A percentile compares a stretch with the other conserved stretches of the same genome.
Evolutionary conservation across 2,797 vertebrate genomes (phyloP).

Genomic region (Mico argentatus): DNA sequence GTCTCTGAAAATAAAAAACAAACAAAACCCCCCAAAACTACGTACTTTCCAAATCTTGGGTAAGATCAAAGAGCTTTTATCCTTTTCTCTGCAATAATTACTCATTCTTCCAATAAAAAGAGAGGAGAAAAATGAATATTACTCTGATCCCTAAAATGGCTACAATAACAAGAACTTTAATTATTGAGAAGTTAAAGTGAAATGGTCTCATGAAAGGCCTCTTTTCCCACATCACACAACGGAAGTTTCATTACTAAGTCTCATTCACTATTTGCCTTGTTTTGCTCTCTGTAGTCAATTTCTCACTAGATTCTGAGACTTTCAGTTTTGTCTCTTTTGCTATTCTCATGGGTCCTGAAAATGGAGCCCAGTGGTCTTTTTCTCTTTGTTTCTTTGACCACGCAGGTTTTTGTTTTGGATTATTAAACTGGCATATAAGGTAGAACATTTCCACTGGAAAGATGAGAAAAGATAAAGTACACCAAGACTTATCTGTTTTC

Average conservation of each 20-base stretch:
- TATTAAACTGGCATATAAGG: neutral
- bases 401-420: conserved; percentile 1
- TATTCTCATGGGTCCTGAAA: neutral
- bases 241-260: neutral
- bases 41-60: neutral
- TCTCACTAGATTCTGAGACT: neutral
- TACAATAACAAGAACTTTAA: neutral
- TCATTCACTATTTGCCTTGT: neutral
- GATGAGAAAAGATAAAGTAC: conserved; percentile 42
- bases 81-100: neutral
- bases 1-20: no score
- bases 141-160: neutral
- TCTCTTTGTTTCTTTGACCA: neutral
- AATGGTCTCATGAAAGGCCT: neutral
- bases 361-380: neutral
- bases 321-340: neutral
- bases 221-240: neutral
- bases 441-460: conserved; percentile 23
- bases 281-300: neutral
- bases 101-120: neutral
- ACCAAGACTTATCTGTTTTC: conserved; percentile 22
- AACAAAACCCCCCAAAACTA: neutral
- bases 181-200: neutral
- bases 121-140: neutral
- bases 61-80: neutral